These are phyloP conservation scores for Crotalus viridis DNA, from an alignment of 2,113 vertebrate genomes.

Conservation along the genomic window DNA sequence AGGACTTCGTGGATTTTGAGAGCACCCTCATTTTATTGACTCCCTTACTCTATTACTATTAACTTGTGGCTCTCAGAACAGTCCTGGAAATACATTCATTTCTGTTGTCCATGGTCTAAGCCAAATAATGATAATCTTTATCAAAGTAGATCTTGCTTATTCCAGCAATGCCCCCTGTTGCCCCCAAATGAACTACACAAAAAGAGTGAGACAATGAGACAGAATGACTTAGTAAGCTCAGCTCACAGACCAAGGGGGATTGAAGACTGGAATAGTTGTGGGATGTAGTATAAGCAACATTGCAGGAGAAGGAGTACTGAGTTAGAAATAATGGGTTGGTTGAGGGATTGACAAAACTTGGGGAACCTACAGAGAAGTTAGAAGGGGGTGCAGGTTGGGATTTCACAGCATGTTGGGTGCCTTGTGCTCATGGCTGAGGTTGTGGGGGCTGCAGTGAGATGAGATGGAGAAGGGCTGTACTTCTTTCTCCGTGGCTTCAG, in stretches of 20 bases:
- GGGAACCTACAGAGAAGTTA: neutral
- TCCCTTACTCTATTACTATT: constrained; percentile 1
- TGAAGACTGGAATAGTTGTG: neutral
- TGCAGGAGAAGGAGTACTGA: neutral
- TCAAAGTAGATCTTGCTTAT: constrained; percentile 12
- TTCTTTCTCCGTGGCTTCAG: constrained; percentile 11
- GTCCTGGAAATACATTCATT: constrained; percentile 3
- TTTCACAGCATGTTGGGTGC: neutral
- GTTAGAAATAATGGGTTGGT: neutral
- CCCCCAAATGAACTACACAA: neutral
- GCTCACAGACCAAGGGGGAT: neutral
- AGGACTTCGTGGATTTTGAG: constrained; percentile 8
- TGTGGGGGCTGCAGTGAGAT: neutral
- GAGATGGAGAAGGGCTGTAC: neutral
- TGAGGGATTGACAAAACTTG: neutral
- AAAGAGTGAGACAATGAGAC: neutral
- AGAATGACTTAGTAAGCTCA: neutral
- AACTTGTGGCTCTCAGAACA: neutral
- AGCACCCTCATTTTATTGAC: constrained; percentile 27
- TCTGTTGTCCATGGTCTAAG: neutral
- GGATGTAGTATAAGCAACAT: neutral
- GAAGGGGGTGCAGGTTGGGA: neutral
- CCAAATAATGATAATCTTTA: neutral
- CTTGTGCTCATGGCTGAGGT: neutral
- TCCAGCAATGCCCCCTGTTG: constrained; percentile 12